These are phyloP conservation scores for Caenorhabditis sulstoni DNA, from an alignment of 2,888 invertebrate genomes.

Conservation along the genomic window DNA sequence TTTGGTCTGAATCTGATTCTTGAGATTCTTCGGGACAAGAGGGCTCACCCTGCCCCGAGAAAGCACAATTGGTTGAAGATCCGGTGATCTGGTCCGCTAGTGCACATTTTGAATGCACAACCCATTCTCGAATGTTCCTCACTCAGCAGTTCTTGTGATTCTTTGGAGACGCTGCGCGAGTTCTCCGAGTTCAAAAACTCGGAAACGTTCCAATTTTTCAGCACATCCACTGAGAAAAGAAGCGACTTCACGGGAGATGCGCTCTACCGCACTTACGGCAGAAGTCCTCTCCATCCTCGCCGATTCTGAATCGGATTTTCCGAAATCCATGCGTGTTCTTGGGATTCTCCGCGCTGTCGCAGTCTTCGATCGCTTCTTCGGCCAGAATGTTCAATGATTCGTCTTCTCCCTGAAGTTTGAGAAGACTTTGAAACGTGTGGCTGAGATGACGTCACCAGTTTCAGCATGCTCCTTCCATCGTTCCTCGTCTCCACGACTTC, in stretches of 20 bases:
- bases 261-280: no score
- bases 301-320: no score
- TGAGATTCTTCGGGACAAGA: no score
- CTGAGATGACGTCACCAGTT: not conserved
- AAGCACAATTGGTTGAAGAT: slow-evolving; percentile 11
- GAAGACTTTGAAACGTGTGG: not conserved
- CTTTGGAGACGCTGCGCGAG: no score
- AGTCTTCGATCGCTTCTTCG: not conserved
- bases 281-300: no score
- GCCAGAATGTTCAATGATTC: not conserved
- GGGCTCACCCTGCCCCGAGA: slow-evolving; percentile 1
- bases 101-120: slow-evolving; percentile 17
- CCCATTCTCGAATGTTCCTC: slow-evolving; percentile 3
- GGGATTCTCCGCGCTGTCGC: no score
- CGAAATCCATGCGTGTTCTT: not conserved
- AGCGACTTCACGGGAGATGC: no score
- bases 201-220: no score
- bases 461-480: not conserved
- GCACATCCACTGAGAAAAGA: no score
- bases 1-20: not conserved
- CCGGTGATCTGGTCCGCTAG: not conserved
- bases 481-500: not conserved
- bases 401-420: not conserved
- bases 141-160: no score
- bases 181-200: no score